Conservation (phyloP, 2,113 vertebrate genomes). For the Lontra canadensis region DNA sequence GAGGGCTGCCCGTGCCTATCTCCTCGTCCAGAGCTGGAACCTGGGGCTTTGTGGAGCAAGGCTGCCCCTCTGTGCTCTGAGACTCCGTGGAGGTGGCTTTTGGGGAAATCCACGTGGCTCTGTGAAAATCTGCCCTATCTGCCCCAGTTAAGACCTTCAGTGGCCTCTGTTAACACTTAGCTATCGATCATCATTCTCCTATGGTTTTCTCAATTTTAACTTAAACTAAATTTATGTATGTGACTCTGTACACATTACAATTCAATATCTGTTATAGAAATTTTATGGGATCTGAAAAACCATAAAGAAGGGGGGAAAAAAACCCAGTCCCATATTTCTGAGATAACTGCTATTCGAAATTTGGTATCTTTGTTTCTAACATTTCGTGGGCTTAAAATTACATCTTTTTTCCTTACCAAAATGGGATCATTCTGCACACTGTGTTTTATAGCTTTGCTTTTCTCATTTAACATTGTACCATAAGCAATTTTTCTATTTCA, state of each 20-base stretch:
- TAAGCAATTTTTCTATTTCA: constrained; percentile 13
- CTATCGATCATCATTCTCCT: neutral
- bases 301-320: neutral
- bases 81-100: neutral
- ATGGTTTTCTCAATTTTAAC: neutral
- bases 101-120: neutral
- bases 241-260: neutral
- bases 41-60: neutral
- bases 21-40: neutral
- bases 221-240: neutral
- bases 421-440: neutral
- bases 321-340: neutral
- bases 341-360: neutral
- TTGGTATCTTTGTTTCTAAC: neutral
- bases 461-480: neutral
- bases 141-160: neutral
- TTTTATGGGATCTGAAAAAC: neutral
- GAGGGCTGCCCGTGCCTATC: neutral
- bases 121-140: neutral
- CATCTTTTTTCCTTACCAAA: neutral
- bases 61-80: constrained; percentile 39
- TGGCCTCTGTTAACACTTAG: neutral
- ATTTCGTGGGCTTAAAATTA: neutral
- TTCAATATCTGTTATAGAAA: neutral
- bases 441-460: constrained; percentile 33